Base-by-base conservation (phyloP, 1,140 invertebrate species). In the Drosophila nigrodunni region DNA sequence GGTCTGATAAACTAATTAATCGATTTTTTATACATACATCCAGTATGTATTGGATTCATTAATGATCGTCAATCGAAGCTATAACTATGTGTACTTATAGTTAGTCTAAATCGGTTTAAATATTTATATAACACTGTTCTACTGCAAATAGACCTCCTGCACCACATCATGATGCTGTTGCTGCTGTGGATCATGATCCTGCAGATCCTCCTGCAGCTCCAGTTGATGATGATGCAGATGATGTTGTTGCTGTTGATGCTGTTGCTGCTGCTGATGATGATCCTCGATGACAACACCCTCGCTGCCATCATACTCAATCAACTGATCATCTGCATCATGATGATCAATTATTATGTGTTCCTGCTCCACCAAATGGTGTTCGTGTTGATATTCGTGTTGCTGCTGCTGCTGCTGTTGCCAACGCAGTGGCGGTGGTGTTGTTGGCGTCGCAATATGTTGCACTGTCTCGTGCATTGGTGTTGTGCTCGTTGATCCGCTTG, bases 131-230 rank as follows among this genome's bases (percentile, higher is more conserved):
- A 62, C 67, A 69, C 13, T 58, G 35, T 54, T 54, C 54, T 90
- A 90, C 50, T 90, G 77, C 58, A 92, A 71, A 80, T 92, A 92
- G 43, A 92, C 91, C 41, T 92, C 91, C 52, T 87, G 82, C 39
- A 87, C 82, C 66, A 88, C 82, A n/a, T 90, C 81, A 25, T 91
- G 90, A 30, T 88, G 81, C 18, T 81, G 80, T 58, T 90, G 81
- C 15, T 87, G 81, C 34, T 90, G 77, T 35, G 70, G 59, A 73
- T 77, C 74, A n/a, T 80, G 58, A 2, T 81, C 67, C 13, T 83
- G 76, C 35, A 77, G 54, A 44, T 88, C 83, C 21, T 82, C 79
- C 9, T 88, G 75, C 58, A 88, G 58, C 18, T 87, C 80, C 49
- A 82, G 18, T 39, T 90, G 86, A 47, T 85, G 65, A 8, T 78